Evolutionary conservation across 2,797 vertebrate species (phyloP), one percentile per base, ranked within the genome.

Genomic region (Capromys pilorides): DNA sequence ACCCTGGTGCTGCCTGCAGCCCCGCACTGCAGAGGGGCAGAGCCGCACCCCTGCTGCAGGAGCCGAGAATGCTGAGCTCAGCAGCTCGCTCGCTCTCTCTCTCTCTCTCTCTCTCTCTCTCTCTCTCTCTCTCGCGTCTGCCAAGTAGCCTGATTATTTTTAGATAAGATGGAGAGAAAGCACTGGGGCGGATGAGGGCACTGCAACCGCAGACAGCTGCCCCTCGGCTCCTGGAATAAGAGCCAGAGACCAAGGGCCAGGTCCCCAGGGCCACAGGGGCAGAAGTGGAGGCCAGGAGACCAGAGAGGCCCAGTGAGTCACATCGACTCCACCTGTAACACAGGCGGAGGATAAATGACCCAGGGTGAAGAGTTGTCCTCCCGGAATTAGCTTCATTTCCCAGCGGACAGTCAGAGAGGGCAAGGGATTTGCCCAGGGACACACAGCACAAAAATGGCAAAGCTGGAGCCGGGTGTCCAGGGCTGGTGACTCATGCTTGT

Each of bases 61-160:
- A 96, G 93, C 95, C 67, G 39, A 96, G 94, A 96, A 21, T 67
- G 69, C 97, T 97, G 97, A 98, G 96, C 97, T 97, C 97, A 98
- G 98, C 24, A 12, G 98, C 98, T 97, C 54, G 28, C 62, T 64
- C 57, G 16, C 67, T 36, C 67, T 36, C 64, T 33, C 64, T 33
- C 64, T 31, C 62, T 18, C 28, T 31, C 62, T 31, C 62, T 18
- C 28, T 31, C 66, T n/a, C 66, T n/a, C 16, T 67, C 67, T 57
- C 54, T 57, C 16, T 57, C 54, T 54, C 51, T 54, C 51, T 14
- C 51, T 54, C 51, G 14, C 21, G 4, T 98, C 98, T 97, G 97
- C 95, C 96, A 91, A 91, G 96, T 97, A 97, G 86, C 33, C 0
- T 0, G 91, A 92, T 93, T 98, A 97, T 97, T 98, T 98, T 97